Evolutionary conservation across 2,888 invertebrate genomes (phyloP).

Genomic region (Platynereis dumerilii): DNA sequence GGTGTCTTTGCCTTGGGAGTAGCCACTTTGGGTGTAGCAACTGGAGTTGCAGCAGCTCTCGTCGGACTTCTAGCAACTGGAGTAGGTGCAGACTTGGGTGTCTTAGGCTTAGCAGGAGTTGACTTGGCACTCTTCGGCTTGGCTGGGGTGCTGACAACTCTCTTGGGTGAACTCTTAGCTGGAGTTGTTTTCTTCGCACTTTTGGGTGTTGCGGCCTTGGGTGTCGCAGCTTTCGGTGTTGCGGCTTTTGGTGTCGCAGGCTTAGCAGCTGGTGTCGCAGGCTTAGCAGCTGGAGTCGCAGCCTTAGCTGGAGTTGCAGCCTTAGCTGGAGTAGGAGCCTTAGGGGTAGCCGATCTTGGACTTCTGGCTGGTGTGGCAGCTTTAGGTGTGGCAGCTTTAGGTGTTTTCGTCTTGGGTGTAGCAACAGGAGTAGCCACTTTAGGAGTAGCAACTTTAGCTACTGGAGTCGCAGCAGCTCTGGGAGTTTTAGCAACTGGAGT

Average conservation of each 20-base stretch:
- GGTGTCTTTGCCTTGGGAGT: constrained; percentile 15
- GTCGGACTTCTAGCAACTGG: no score
- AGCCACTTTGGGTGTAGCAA: background rate
- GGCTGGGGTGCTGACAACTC: background rate
- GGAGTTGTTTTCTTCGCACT: no score
- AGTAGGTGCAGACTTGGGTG: background rate
- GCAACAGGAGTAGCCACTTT: constrained; percentile 8
- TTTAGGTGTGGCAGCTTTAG: background rate
- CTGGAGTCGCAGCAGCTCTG: background rate
- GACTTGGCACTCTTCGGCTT: background rate
- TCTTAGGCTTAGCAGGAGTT: background rate
- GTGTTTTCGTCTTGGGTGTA: constrained; percentile 13
- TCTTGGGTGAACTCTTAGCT: background rate
- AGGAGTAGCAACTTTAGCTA: background rate
- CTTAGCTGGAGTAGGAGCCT: constrained; percentile 17
- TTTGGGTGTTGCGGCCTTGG: background rate
- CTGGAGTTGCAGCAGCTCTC: background rate
- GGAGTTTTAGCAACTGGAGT: background rate
- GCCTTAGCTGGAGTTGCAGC: constrained; percentile 14
- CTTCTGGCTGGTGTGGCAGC: constrained; percentile 1
- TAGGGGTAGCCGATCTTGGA: constrained; percentile 12
- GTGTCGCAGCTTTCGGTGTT: background rate
- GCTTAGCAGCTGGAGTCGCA: background rate
- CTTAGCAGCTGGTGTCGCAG: background rate
- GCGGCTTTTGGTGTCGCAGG: background rate